Conservation (phyloP, 2,113 vertebrate genomes). For the Menidia beryllina region DNA sequence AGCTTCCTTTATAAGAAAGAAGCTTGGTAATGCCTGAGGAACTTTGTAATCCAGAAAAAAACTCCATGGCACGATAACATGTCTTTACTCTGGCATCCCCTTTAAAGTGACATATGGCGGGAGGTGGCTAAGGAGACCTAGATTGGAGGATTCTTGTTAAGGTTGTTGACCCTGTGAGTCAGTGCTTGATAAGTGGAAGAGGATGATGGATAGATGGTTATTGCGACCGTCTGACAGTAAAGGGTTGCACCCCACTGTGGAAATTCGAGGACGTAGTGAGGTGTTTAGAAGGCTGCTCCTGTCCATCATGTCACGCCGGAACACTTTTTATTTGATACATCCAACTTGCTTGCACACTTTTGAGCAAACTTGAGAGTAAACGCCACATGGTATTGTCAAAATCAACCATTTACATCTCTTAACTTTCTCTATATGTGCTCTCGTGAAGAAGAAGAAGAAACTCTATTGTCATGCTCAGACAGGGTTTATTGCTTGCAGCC, state of each 20-base stretch:
- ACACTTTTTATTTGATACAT: not conserved
- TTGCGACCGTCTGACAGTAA: not conserved
- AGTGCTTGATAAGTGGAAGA: too few relatives aligned
- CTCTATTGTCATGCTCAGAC: slow-evolving; percentile 61
- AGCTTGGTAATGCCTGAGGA: not conserved
- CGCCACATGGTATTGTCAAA: slow-evolving; percentile 49
- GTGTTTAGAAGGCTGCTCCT: not conserved
- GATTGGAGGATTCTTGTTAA: too few relatives aligned
- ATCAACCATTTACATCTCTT: slow-evolving; percentile 34
- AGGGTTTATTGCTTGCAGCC: slow-evolving; percentile 63
- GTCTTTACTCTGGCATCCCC: too few relatives aligned
- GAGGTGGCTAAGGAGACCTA: too few relatives aligned
- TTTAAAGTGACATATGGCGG: too few relatives aligned
- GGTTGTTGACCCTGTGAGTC: too few relatives aligned
- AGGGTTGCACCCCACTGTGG: not conserved
- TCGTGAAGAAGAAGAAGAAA: slow-evolving; percentile 60
- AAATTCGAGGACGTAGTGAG: not conserved
- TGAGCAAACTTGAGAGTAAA: slow-evolving; percentile 16
- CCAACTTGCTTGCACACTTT: slow-evolving; percentile 1
- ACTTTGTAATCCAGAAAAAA: not conserved
- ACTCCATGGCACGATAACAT: too few relatives aligned
- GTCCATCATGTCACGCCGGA: not conserved
- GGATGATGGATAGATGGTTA: not conserved
- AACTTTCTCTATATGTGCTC: slow-evolving; percentile 51
- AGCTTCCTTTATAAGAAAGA: too few relatives aligned